Percentiles rank a stretch among this genome's conserved stretches.
phyloP scores from a whole-genome alignment of 2,113 vertebrate species.

The Dasyornis broadbenti region DNA sequence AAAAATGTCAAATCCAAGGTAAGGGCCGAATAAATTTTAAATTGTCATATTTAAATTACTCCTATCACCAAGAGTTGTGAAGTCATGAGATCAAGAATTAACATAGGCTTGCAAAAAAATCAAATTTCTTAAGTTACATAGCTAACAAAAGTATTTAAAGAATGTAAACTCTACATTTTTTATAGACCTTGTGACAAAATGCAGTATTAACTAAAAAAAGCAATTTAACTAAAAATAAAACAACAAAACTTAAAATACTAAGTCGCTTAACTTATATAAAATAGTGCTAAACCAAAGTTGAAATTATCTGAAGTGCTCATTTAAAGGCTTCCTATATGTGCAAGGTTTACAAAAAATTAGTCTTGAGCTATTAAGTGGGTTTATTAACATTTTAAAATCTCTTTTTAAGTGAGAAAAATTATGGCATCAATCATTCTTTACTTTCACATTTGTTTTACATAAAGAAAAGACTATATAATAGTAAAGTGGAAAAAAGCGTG shows the following conservation, averaged over 20 bases:
- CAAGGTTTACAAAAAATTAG: neutral
- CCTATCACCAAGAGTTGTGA: neutral
- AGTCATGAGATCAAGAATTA: neutral
- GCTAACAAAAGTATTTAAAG: neutral
- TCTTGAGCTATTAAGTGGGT: neutral
- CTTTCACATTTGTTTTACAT: neutral
- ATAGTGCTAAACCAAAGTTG: neutral
- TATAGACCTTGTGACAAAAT: neutral
- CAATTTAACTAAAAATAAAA: fast-evolving
- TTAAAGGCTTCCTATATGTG: neutral
- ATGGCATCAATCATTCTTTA: neutral
- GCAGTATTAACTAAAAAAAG: neutral
- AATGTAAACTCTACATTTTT: neutral
- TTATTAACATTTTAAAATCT: neutral
- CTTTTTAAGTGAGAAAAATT: neutral
- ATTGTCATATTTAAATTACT: neutral
- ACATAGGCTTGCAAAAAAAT: neutral
- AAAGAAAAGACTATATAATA: neutral
- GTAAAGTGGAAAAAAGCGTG: neutral
- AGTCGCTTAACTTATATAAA: neutral
- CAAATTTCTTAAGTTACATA: neutral
- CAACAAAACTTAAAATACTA: neutral
- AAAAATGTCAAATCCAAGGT: neutral
- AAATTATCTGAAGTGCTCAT: neutral
- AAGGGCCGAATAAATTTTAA: neutral